These are phyloP conservation scores for Gallinago solitaria DNA, from an alignment of 2,797 vertebrate species.

Conservation along the genomic window DNA sequence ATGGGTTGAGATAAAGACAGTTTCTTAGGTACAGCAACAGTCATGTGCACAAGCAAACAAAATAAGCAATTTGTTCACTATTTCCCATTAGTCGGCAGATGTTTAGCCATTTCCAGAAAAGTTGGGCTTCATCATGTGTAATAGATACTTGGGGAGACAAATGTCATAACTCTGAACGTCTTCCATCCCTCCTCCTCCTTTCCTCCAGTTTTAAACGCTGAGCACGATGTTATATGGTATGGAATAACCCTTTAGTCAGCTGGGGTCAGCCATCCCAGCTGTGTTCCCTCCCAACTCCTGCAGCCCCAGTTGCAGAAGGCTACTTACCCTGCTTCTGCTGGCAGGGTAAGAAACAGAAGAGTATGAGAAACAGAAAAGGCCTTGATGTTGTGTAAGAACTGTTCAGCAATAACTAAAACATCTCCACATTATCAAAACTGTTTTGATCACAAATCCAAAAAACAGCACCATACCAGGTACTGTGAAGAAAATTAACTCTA, in stretches of 20 bases:
- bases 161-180: accelerated
- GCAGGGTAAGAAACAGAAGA: not conserved
- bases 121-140: accelerated
- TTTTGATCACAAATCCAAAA: not conserved
- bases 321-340: not conserved
- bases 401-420: not conserved
- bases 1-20: not conserved
- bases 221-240: too few species aligned
- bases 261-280: not conserved
- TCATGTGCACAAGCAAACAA: not conserved
- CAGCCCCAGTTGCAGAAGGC: too few species aligned
- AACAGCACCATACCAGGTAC: not conserved
- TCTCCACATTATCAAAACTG: not conserved
- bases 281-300: not conserved
- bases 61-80: not conserved
- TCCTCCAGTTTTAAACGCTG: not conserved
- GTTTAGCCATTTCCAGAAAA: not conserved
- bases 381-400: not conserved
- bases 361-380: not conserved
- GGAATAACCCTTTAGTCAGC: not conserved
- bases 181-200: not conserved
- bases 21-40: not conserved
- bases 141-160: not conserved
- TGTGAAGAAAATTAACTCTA: not conserved
- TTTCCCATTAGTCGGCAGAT: not conserved